Evolutionary conservation across 2,797 vertebrate genomes (phyloP), one percentile per base, ranked within the genome.

Genomic region (Danio kyathit): DNA sequence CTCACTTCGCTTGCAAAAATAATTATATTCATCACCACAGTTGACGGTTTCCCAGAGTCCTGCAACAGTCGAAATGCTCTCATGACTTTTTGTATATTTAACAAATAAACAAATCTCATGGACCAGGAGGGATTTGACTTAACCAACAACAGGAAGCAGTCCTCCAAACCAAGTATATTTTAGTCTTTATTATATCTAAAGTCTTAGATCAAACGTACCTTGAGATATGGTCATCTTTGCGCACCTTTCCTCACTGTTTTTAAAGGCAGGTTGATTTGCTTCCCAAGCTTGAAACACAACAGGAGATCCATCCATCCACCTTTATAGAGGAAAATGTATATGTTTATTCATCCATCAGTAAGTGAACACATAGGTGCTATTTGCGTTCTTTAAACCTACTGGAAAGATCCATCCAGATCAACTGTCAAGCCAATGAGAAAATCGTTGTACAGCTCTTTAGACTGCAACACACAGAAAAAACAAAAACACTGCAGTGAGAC

Each of bases 381-480:
- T 60, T 46, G 11, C 52, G 44, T 67, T 78, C 5, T 51, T 52
- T 85, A 74, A 84, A 92, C 95, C 92, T 91, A 98, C 97, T 87
- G 91, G 80, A 92, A 91, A 29, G 94, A 90, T 4, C 92, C 94
- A 89, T 98, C 97, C 83, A 97, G 80, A 87, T 96, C 96, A 84
- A 97, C 90, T 16, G 87, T 88, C 85, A 99, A 86, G 48, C 96
- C 97, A 85, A 98, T 95, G 84, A 95, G 97, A 89, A 89, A 89
- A 0, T 11, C 0, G n/a, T 11, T 80, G 89, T 63, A 86, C 80
- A 9, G 81, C 40, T 87, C 85, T 85, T 60, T 6, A 72, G 10
- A 0, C 82, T 83, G 60, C 38, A 74, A 84, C 10, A 29, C 40
- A 84, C 7, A 52, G 51, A 76, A 66, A 16, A 74, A 17, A 1